Base-by-base conservation (phyloP, 2,888 invertebrate genomes). In the Ferdinandea cuprea region DNA sequence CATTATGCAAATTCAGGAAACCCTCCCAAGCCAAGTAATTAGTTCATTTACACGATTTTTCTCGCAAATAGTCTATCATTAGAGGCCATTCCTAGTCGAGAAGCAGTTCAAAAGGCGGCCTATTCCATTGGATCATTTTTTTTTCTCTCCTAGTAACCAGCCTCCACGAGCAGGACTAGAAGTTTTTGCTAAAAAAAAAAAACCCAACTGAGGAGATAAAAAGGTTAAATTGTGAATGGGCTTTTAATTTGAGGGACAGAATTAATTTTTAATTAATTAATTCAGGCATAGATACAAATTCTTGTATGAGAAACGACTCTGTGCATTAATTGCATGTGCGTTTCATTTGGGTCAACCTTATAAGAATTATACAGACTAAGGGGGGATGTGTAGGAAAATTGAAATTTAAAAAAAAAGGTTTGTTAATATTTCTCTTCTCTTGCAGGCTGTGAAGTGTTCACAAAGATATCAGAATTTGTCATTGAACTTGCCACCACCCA, bases 361-460 rank as follows among this genome's bases (percentile, higher is more conserved):
- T 35, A 0, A 2, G 19, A 25, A 25, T n/a, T 13, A 5, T 6
- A 2, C 48, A 28, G 2, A 48, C 28, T 48, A 13, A 13, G 28
- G 25, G 9, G 13, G 9, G 5, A 48, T 19, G 1, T 13, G n/a
- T 5, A 13, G 15, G 6, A 5, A 13, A 1, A 40, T 40, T 40
- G 15, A 2, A 13, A 40, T 13, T 40, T n/a, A 40, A n/a, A 40
- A 40, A 40, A 40, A 37, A 28, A 32, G 5, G 28, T 46, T 44
- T 63, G 19, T 13, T 63, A 35, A 21, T 40, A 32, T 76, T 58
- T 71, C 15, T 56, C 78, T 72, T 42, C 80, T 72, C n/a, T 85
- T 87, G 52, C 78, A 90, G 90, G 90, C 88, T 66, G 87, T 90
- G 52, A 88, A 89, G 83, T 90, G 89, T 80, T 87, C 89, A 42